These are phyloP conservation scores for Myotis lucifugus DNA, from an alignment of 2,113 vertebrate genomes.

Conservation along the genomic window DNA sequence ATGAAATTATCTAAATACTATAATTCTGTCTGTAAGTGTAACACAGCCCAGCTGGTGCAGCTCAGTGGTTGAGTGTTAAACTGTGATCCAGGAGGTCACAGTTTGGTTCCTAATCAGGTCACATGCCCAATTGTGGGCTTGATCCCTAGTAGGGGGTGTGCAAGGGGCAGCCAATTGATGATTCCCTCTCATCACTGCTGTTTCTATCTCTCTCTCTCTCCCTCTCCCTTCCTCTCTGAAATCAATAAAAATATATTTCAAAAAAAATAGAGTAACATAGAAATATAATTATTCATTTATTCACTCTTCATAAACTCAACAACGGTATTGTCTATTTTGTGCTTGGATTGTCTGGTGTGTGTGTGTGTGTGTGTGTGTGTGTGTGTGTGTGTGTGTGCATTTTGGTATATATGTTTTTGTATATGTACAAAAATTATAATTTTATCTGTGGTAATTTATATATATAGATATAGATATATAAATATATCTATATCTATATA, in stretches of 20 bases:
- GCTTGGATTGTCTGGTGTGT: neutral
- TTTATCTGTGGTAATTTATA: neutral
- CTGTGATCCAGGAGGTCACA: too few species aligned
- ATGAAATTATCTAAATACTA: constrained; percentile 13
- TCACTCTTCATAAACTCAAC: constrained; percentile 1
- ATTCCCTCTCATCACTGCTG: too few species aligned
- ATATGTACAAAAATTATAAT: neutral
- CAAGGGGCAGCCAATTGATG: too few species aligned
- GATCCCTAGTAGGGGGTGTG: too few species aligned
- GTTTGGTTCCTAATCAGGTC: too few species aligned
- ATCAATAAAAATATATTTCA: too few species aligned
- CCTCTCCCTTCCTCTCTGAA: too few species aligned
- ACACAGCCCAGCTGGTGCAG: neutral
- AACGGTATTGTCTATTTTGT: neutral
- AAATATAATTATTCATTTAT: constrained; percentile 27
- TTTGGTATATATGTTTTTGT: neutral
- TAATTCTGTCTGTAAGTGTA: constrained; percentile 6
- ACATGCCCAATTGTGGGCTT: too few species aligned
- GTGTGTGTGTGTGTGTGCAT: neutral
- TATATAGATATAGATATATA: neutral
- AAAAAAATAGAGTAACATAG: neutral
- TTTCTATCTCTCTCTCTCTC: too few species aligned
- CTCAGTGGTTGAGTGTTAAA: too few species aligned
- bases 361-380: neutral
- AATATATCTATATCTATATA: neutral